Base-by-base conservation (phyloP, 2,888 invertebrate species). In the Tortrix viridana region DNA sequence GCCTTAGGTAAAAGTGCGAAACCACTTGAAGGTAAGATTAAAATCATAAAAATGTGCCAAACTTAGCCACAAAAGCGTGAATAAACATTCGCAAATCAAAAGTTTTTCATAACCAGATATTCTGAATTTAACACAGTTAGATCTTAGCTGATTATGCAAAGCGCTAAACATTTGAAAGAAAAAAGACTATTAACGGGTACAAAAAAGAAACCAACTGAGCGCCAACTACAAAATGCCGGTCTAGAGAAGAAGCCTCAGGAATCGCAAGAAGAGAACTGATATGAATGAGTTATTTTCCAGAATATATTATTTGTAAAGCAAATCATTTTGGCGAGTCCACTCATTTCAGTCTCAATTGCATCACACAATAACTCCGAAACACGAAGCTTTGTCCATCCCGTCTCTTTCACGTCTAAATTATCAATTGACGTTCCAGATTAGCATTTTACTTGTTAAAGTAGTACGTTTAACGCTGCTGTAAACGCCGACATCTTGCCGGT, bases 41-140 rank as follows among this genome's bases (percentile, higher is more conserved):
- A 22, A 54, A 61, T 43, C 43, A 12, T 41, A 6, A 22, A 16
- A 12, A n/a, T 20, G 44, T 43, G 46, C 22, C 46, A 22, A 18
- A 41, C 32, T 20, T n/a, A 49, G 43, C 48, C 43, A 55, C n/a
- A 44, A 41, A 44, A 61, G 54, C 54, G 23, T 55, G 22, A 43
- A 48, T 14, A 46, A 22, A 20, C 37, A 20, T 20, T 6, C 18
- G 14, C 19, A 5, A 44, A 44, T n/a, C 38, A n/a, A 32, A 19
- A 32, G n/a, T 14, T 41, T n/a, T n/a, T 41, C 5, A n/a, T 4
- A 32, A 50, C 9, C 3, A 32, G 16, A 18, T 18, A 1, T 12
- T 49, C 49, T 26, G 32, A 32, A 12, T 18, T 9, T 20, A 20
- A 38, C 52, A 44, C 14, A 9, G 14, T 32, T 32, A 32, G 32